Evolutionary conservation across 2,113 vertebrate genomes (phyloP), one percentile per base, ranked within the genome.

Genomic region (Suricata suricatta): DNA sequence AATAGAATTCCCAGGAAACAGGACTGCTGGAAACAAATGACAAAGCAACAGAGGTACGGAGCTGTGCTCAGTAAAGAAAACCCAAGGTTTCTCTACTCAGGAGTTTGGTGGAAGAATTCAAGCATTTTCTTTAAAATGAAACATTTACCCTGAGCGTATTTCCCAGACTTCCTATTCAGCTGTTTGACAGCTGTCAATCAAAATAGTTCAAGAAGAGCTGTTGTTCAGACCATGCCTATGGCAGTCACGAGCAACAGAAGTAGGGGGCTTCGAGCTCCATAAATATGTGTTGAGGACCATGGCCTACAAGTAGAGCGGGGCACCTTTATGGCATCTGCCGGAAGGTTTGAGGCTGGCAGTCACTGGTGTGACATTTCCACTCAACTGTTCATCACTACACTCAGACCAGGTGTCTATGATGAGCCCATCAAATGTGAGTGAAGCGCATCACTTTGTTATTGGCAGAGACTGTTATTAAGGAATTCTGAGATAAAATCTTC

Each of bases 1-100:
- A 98, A 97, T n/a, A 98, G 96, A 94, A 95, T 47, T 63, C 35
- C 25, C 92, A 92, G 93, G 94, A 98, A 98, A 93, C 38, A 33
- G 14, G 60, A 14, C 57, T 72, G 9, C 13, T 85, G 74, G 88
- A 66, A 96, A 88, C 64, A 80, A 64, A 72, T 85, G 91, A 74
- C 71, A 60, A 69, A 92, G 87, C 87, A 60, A 80, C 38, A 63
- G 15, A 44, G 57, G 41, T 50, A 19, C 47, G 63, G 57, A 95
- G 50, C 64, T 52, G 44, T 1, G n/a, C 15, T 66, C 63, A 19
- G 52, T 23, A 84, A 54, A 90, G 71, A 71, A 96, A 64, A 85
- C 33, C 31, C 77, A 71, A 35, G 29, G 13, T 31, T 93, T 84
- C 94, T 87, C 76, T 57, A 88, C 4, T 47, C 8, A 12, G 0